Percentiles rank a stretch among this genome's conserved stretches.
Evolutionary conservation across 2,888 invertebrate genomes (phyloP).

Genomic region (Cephonodes hylas): DNA sequence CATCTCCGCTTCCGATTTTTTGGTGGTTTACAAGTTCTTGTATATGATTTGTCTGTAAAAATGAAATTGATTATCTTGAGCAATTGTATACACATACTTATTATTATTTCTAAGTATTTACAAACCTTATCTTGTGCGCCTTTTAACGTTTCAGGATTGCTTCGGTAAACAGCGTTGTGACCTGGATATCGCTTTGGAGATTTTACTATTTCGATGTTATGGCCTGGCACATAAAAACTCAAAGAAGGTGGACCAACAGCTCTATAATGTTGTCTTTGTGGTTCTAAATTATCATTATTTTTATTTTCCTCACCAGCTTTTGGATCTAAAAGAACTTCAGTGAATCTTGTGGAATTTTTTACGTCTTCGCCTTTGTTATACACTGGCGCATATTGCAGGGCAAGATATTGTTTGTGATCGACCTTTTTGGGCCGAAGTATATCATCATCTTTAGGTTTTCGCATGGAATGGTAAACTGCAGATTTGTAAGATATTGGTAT

Average conservation of each 20-base stretch:
- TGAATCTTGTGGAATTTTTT: background rate
- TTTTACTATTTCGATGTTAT: slow-evolving; percentile 32
- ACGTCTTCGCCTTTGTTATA: background rate
- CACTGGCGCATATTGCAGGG: slow-evolving; percentile 42
- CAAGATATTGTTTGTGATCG: slow-evolving; percentile 4
- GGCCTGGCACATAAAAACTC: slow-evolving; percentile 32
- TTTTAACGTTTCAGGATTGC: slow-evolving; percentile 20
- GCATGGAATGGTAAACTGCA: slow-evolving; percentile 31
- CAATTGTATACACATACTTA: background rate
- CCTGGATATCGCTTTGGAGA: slow-evolving; percentile 32
- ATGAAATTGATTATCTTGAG: background rate
- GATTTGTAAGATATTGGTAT: slow-evolving; percentile 38
- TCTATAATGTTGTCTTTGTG: slow-evolving; percentile 21
- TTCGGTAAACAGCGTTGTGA: slow-evolving; percentile 35
- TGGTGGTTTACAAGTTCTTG: background rate
- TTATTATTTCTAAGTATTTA: background rate
- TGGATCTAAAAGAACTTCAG: background rate
- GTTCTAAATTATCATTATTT: slow-evolving; percentile 37
- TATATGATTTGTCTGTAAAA: background rate
- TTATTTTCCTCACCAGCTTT: background rate
- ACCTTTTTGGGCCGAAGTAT: background rate
- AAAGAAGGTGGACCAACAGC: slow-evolving; percentile 8
- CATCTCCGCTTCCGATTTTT: background rate
- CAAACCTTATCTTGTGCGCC: slow-evolving; percentile 31
- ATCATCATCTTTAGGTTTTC: slow-evolving; percentile 17